Evolutionary conservation across 2,113 vertebrate species (phyloP), one percentile per base, ranked within the genome.

Genomic region (Oenanthe oenanthe): DNA sequence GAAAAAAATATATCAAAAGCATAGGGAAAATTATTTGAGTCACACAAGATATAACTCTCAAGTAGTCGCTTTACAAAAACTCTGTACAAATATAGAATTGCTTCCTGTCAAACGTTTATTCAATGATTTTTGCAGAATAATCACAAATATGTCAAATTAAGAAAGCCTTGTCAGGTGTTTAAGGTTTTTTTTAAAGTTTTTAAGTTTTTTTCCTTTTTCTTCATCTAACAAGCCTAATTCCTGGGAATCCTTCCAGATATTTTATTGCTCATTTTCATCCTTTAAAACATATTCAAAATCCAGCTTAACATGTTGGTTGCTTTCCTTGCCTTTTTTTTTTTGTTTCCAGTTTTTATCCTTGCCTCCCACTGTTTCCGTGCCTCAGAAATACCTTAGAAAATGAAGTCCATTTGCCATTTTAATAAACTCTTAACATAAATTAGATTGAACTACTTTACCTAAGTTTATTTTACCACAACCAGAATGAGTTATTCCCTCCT

Each of bases 121-220:
- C 51, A 47, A 38, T 17, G 4, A 77, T 45, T 90, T 94, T 94
- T 92, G 53, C 63, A 96, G 73, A 70, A 50, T 56, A 77, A 63
- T 32, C 61, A 51, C 53, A 89, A 96, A 93, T 81, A 86, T 17
- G 20, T 77, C 38, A 95, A 95, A 79, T 38, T 72, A 66, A 71
- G 18, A 61, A 45, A 62, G 9, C 12, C 67, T 56, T 89, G 28
- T 36, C 29, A 12, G 4, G 12, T 90, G 34, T 17, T 56, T 32
- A 32, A 28, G 4, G 1, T 0, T 60, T 28, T 28, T 60, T 60
- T 96, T n/a, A 75, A 62, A 50, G 25, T 16, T 51, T 51, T 51
- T 51, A 28, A 51, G 50, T 25, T 50, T 50, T 50, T 50, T 89
- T 93, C 65, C 7, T 87, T 66, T 63, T 91, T 47, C 32, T 73